phyloP scores from a whole-genome alignment of 2,113 vertebrate species.

The Seriola quinqueradiata region DNA sequence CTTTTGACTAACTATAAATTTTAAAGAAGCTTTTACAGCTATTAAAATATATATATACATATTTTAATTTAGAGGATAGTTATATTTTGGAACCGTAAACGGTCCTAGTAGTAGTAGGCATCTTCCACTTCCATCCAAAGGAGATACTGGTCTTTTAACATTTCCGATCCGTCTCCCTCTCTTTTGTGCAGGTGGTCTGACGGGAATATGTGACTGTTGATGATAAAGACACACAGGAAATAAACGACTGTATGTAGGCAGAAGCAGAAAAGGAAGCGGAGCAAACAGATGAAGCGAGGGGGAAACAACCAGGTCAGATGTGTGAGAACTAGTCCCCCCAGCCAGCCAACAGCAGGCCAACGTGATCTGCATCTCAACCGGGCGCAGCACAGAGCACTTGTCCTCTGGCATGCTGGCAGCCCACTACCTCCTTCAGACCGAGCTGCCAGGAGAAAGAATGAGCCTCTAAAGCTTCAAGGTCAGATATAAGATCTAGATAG shows the following conservation, averaged over 20 bases:
- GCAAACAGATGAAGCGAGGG: conserved; percentile 61
- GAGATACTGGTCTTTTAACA: conserved; percentile 21
- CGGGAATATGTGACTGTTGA: conserved; percentile 53
- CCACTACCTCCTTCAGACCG: conserved; percentile 58
- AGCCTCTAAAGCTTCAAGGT: conserved; percentile 70
- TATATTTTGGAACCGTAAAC: conserved; percentile 1
- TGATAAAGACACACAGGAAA: conserved; percentile 58
- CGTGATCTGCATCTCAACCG: conserved; percentile 79
- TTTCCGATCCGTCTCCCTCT: conserved; percentile 6
- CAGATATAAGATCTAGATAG: conserved; percentile 61
- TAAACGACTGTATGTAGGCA: conserved; percentile 41
- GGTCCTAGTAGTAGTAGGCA: not conserved
- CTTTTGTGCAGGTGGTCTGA: conserved; percentile 9
- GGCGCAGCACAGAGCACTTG: conserved; percentile 55
- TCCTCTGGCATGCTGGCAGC: conserved; percentile 70
- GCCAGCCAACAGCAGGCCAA: conserved; percentile 62
- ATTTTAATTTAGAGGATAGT: not conserved
- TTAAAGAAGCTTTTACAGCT: not conserved
- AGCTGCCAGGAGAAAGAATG: conserved; percentile 63
- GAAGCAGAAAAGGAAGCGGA: conserved; percentile 46
- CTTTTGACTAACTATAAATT: not conserved
- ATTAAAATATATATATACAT: no score
- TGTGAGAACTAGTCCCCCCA: conserved; percentile 62
- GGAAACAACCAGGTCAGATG: conserved; percentile 74
- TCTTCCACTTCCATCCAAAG: not conserved